Percentiles rank a stretch among this genome's conserved stretches.
Conservation (phyloP, 2,888 invertebrate species). For the Labia minor region DNA sequence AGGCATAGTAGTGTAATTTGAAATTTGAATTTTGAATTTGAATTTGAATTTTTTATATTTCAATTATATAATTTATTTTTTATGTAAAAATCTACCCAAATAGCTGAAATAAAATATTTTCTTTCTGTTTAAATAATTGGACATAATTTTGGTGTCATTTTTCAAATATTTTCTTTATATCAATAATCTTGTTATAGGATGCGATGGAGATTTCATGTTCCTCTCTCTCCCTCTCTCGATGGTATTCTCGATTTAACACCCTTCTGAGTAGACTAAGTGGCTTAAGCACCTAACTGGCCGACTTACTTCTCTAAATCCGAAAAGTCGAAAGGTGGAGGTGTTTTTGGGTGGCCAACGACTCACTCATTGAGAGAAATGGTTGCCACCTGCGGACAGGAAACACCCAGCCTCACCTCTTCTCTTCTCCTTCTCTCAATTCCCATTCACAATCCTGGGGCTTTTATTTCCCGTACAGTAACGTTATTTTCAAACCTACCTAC, state of each 20-base stretch:
- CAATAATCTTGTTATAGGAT: background rate
- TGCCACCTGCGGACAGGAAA: background rate
- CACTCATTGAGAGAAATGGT: constrained; percentile 1
- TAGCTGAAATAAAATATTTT: too few species aligned
- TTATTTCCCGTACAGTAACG: background rate
- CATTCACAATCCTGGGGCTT: background rate
- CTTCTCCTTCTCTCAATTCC: background rate
- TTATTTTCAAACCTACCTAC: constrained; percentile 1
- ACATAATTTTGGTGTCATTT: too few species aligned
- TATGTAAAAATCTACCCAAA: too few species aligned
- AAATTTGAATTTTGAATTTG: too few species aligned
- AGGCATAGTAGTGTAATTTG: too few species aligned
- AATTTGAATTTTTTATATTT: too few species aligned
- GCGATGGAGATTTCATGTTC: background rate
- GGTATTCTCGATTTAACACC: constrained; percentile 7
- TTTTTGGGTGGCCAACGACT: constrained; percentile 7
- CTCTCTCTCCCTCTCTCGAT: background rate
- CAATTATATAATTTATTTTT: too few species aligned
- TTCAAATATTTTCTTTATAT: background rate
- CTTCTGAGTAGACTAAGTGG: background rate
- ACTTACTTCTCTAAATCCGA: constrained; percentile 5
- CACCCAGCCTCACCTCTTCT: background rate
- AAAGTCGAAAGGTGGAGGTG: background rate
- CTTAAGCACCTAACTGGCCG: background rate
- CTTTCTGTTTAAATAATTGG: too few species aligned